Conservation (phyloP, 2,888 invertebrate species). For the Caenorhabditis sp. region DNA sequence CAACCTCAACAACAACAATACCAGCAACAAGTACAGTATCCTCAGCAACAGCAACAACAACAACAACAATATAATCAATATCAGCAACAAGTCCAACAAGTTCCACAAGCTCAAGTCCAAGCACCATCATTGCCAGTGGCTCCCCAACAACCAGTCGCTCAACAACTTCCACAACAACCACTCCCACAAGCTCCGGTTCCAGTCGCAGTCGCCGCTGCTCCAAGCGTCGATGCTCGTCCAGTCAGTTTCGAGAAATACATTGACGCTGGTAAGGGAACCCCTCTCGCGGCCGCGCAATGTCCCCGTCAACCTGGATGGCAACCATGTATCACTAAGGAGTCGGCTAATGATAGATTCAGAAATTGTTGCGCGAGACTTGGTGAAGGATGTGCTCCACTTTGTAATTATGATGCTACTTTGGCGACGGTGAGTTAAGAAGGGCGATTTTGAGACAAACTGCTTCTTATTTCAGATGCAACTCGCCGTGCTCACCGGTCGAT, state of each 20-base stretch:
- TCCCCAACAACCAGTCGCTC: slow-evolving; percentile 26
- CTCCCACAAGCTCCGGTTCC: slow-evolving; percentile 12
- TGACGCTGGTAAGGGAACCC: slow-evolving; percentile 42
- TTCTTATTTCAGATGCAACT: slow-evolving; percentile 69
- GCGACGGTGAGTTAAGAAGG: slow-evolving; percentile 65
- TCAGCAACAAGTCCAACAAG: slow-evolving; percentile 11
- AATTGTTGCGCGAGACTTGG: slow-evolving; percentile 67
- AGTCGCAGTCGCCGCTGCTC: slow-evolving; percentile 23
- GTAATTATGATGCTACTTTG: slow-evolving; percentile 67
- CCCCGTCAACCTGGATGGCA: slow-evolving; percentile 69
- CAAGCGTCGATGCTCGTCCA: slow-evolving; percentile 45
- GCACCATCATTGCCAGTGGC: slow-evolving; percentile 11
- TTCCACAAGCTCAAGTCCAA: slow-evolving; percentile 26
- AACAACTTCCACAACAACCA: slow-evolving; percentile 14
- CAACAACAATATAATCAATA: slow-evolving; percentile 5
- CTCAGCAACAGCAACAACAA: slow-evolving; percentile 13
- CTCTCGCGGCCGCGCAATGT: slow-evolving; percentile 45
- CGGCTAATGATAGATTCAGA: slow-evolving; percentile 66
- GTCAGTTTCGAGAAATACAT: slow-evolving; percentile 47
- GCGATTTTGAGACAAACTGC: no score
- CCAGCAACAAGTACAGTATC: slow-evolving; percentile 19
- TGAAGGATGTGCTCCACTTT: slow-evolving; percentile 67
- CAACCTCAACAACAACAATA: slow-evolving; percentile 26
- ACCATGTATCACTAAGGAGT: slow-evolving; percentile 67
- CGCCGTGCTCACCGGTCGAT: slow-evolving; percentile 69